These are phyloP conservation scores for Temnothorax unifasciatus DNA, from an alignment of 2,888 invertebrate species.

Conservation along the genomic window DNA sequence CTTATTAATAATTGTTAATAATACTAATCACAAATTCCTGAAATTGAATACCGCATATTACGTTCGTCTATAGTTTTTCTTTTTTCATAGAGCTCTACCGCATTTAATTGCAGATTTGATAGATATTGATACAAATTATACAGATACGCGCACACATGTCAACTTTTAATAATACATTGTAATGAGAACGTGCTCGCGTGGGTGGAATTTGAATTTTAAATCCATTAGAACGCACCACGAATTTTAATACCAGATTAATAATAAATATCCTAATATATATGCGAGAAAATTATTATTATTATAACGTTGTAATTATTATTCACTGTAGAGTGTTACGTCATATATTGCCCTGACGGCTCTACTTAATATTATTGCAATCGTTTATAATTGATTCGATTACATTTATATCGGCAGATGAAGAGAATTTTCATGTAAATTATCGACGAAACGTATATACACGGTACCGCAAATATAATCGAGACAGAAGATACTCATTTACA, in stretches of 20 bases:
- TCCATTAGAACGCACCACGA: slow-evolving; percentile 43
- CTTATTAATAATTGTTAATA: slow-evolving; percentile 28
- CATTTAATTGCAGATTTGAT: slow-evolving; percentile 35
- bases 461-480: not conserved
- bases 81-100: slow-evolving; percentile 7
- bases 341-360: slow-evolving; percentile 9
- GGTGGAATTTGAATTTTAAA: slow-evolving; percentile 54
- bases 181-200: slow-evolving; percentile 29
- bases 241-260: slow-evolving; percentile 52
- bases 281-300: slow-evolving; percentile 50
- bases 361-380: slow-evolving; percentile 52
- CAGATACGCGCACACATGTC: not conserved
- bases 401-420: slow-evolving; percentile 30
- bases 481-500: not conserved
- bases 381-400: slow-evolving; percentile 47
- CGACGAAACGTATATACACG: not conserved
- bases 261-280: slow-evolving; percentile 52
- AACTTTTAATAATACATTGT: slow-evolving; percentile 53
- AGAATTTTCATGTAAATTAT: slow-evolving; percentile 51
- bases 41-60: slow-evolving; percentile 16
- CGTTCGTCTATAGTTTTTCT: not conserved
- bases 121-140: slow-evolving; percentile 32
- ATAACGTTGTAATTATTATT: slow-evolving; percentile 46
- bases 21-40: slow-evolving; percentile 14
- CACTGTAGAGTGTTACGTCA: slow-evolving; percentile 20